Conservation (phyloP, 2,113 vertebrate species). For the Danionella cerebrum region DNA sequence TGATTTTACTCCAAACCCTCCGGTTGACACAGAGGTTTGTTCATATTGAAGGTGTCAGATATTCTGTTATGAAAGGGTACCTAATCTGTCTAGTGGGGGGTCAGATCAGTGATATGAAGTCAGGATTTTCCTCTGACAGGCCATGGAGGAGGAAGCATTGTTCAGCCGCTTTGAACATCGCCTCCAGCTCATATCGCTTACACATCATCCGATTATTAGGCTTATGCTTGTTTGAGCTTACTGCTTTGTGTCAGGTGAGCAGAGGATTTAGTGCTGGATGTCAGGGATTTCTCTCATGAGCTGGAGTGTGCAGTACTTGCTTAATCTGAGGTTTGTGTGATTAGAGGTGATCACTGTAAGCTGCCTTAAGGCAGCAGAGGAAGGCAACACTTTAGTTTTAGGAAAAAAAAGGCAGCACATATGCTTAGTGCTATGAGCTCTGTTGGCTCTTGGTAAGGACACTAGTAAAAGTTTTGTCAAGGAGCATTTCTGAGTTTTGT, state of each 20-base stretch:
- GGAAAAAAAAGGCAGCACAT: no score
- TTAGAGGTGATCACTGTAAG: constrained; percentile 29
- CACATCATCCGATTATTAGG: constrained; percentile 79
- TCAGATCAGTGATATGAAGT: constrained; percentile 62
- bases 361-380: constrained; percentile 17
- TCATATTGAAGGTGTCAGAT: no score
- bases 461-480: no score
- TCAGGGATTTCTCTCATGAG: constrained; percentile 22
- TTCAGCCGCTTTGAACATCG: constrained; percentile 66
- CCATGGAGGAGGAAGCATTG: constrained; percentile 71
- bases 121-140: constrained; percentile 61
- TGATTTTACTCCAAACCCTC: no score
- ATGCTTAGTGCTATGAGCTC: no score
- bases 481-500: no score
- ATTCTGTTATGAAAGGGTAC: constrained; percentile 61
- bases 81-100: constrained; percentile 62
- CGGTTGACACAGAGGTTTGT: no score
- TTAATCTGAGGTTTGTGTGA: constrained; percentile 21
- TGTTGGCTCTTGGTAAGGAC: no score
- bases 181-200: constrained; percentile 66
- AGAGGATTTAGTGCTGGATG: constrained; percentile 58
- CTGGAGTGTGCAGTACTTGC: constrained; percentile 1
- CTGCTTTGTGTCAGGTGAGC: constrained; percentile 72
- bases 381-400: not conserved
- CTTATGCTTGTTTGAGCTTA: constrained; percentile 71